Evolutionary conservation across 2,113 vertebrate species (phyloP).

Genomic region (Atrichornis clamosus): DNA sequence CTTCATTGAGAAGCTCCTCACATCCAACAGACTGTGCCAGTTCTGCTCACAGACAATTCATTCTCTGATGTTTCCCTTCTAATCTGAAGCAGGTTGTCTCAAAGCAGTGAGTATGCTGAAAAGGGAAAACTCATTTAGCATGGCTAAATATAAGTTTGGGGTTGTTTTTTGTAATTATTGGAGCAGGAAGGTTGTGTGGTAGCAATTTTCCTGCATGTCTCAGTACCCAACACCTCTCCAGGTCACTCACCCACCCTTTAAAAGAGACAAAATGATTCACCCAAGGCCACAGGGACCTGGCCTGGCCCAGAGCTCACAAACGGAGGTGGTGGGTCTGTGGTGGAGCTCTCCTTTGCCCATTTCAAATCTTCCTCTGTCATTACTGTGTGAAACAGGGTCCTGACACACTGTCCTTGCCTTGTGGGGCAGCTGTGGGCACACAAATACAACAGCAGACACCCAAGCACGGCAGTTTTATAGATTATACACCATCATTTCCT

Average conservation of each 20-base stretch:
- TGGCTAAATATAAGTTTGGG: neutral
- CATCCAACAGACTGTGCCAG: neutral
- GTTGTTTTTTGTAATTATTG: neutral
- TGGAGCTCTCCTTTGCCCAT: neutral
- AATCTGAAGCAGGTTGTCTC: constrained; percentile 61
- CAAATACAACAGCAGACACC: neutral
- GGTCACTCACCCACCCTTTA: too few species aligned
- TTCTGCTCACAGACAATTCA: neutral
- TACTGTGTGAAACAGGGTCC: neutral
- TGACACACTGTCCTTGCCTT: neutral
- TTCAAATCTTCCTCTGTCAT: neutral
- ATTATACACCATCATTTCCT: neutral
- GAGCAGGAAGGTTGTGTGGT: too few species aligned
- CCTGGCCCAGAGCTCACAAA: neutral
- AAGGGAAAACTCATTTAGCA: neutral
- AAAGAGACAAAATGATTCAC: accelerated
- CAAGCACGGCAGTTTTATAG: neutral
- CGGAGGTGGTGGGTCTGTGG: accelerated
- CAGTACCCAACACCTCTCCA: neutral
- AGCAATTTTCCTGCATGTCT: neutral
- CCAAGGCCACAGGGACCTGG: neutral
- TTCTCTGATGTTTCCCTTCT: constrained; percentile 17
- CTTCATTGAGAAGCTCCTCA: neutral
- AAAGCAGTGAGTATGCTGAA: constrained; percentile 72
- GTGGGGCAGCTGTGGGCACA: neutral